Evolutionary conservation across 2,113 vertebrate genomes (phyloP), one percentile per base, ranked within the genome.

Genomic region (Ptychochromis oligacanthus): DNA sequence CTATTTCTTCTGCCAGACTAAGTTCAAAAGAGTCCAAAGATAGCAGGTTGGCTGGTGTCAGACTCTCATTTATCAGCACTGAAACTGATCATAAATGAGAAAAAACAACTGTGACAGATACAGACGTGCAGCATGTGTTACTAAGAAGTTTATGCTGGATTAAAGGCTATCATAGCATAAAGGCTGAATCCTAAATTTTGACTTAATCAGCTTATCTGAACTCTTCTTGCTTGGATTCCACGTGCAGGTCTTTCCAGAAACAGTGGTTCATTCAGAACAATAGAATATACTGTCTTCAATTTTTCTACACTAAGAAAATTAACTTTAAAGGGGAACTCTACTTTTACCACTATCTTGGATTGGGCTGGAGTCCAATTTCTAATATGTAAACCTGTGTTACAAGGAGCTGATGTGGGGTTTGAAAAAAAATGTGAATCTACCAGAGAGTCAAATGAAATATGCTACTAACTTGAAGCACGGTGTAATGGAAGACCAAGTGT

Each of bases 121-220:
- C 12, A 26, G 40, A 31, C 75, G 80, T 26, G 40, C 18, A 31
- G 77, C 24, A 17, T 74, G 49, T 64, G 14, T 24, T 54, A 13
- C n/a, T 84, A 87, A 86, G 38, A 82, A 11, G 84, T 85, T 84
- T 72, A 76, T 17, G 40, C 28, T 57, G 77, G 79, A 88, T 89
- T 90, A 84, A 81, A 81, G 55, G 82, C 82, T 80, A 84, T 75
- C 79, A 83, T 75, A 70, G 62, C 40, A 72, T 75, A 52, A 82
- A 75, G 80, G 70, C 58, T 70, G 43, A 79, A 78, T 61, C 75
- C 75, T 77, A 58, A 5, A 84, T 88, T 62, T 70, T 43, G 65
- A 81, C 78, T 64, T 85, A 85, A 85, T 91, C 85, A 79, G 80
- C 74, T 83, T 89, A 83, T 38, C 80, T 85, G 24, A 57, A 70